Conservation (phyloP, 2,797 vertebrate species). For the Oryzias sinensis region DNA sequence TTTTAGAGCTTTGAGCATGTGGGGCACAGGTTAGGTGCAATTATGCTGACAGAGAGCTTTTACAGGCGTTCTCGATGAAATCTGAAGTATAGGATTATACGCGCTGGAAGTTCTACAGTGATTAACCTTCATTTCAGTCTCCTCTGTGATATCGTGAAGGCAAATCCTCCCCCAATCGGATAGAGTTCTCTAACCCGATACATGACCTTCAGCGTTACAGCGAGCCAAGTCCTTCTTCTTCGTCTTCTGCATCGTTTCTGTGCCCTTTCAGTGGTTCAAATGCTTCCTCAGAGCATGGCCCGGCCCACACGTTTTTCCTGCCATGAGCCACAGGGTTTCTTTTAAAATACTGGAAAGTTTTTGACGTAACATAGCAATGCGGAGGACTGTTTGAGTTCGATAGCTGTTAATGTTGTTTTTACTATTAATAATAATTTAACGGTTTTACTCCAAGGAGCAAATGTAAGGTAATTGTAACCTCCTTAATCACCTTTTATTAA, state of each 20-base stretch:
- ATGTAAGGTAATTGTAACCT: too few relatives aligned
- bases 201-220: slow-evolving; percentile 69
- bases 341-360: slow-evolving; percentile 5
- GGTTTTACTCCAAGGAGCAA: too few relatives aligned
- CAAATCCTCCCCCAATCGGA: slow-evolving; percentile 57
- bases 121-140: slow-evolving; percentile 75
- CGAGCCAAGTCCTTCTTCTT: slow-evolving; percentile 26
- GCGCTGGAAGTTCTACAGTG: slow-evolving; percentile 69
- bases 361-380: slow-evolving; percentile 1
- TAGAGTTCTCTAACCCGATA: slow-evolving; percentile 43
- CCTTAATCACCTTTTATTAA: too few relatives aligned
- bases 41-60: slow-evolving; percentile 74
- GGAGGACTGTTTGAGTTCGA: neutral
- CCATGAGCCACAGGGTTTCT: neutral
- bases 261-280: slow-evolving; percentile 51
- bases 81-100: slow-evolving; percentile 71
- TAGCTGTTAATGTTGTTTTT: neutral
- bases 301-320: slow-evolving; percentile 18
- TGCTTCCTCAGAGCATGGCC: slow-evolving; percentile 39
- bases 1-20: slow-evolving; percentile 71
- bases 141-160: slow-evolving; percentile 49
- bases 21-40: slow-evolving; percentile 71
- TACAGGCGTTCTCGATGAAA: slow-evolving; percentile 59
- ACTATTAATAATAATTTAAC: too few relatives aligned
- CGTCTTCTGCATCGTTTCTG: slow-evolving; percentile 50